Base-by-base conservation (phyloP, 2,797 vertebrate genomes). In the Sebastes alutus region DNA sequence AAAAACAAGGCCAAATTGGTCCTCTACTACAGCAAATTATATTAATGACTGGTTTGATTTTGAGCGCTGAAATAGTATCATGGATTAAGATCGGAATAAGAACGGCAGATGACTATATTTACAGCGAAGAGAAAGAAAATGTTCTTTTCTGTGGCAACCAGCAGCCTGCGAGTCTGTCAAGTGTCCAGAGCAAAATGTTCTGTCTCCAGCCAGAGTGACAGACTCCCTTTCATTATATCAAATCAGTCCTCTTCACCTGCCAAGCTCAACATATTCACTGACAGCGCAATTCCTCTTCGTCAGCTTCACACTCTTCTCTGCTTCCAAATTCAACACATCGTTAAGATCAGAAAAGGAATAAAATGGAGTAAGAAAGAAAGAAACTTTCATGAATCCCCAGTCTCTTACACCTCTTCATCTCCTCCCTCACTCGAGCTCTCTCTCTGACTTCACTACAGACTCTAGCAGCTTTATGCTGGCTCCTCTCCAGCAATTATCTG, bases 401-500 rank as follows among this genome's bases (percentile, higher is more conserved):
- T 82, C 54, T 81, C 77, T 70, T 52, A 67, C 81, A 77, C 68
- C 59, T 87, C 76, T 81, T 81, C 80, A 79, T 85, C 75, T 83
- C 82, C 87, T 89, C 85, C 84, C 80, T 81, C 84, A 55, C 87
- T 88, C 38, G 75, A 75, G 14, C 56, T 90, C 38, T 42, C 38
- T 77, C 75, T 81, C 83, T 78, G 82, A 90, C 87, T 92, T 86
- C 89, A 89, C 73, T 88, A 72, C 77, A 82, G 81, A 88, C 89
- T 89, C 84, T 81, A 42, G 81, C 79, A 80, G 90, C 88, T 89
- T 83, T 65, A 33, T 35, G 52, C 86, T 93, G 92, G 92, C 89
- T 78, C 82, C 7, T 81, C 83, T 92, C 92, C 92, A 93, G 90
- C 88, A 93, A 93, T 93, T 93, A 93, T 93, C 86, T 88, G 89